Base-by-base conservation (phyloP, 2,888 invertebrate genomes). In the Melanchra persicariae region DNA sequence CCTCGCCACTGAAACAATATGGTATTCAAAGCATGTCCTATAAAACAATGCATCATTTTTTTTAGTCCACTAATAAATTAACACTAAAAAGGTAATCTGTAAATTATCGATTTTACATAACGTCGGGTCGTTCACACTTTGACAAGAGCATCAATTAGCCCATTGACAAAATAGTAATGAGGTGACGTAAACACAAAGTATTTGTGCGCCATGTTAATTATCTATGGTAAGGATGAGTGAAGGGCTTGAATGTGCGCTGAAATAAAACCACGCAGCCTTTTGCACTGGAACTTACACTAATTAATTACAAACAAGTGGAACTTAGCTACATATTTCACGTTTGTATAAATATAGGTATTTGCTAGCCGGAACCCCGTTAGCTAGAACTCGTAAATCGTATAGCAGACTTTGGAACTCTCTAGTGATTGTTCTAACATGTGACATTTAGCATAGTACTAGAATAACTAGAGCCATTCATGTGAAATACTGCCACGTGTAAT, bases 31-130 rank as follows among this genome's bases (percentile, higher is more conserved):
- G 37, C 84, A 71, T 67, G 87, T 86, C 65, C 66, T 69, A 75
- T 78, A 84, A 77, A 87, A 88, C 87, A 90, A 87, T 86, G 87
- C 86, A 84, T 88, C 62, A 84, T 87, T 88, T 89, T 91, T 91
- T 89, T 87, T 83, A 88, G 85, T 85, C 79, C 74, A 78, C 68
- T 72, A 84, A 89, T 90, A 91, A 89, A 90, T 90, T 89, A 86
- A 78, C 67, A 83, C 88, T 79, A 85, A 91, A 90, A 91, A 87
- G 91, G 91, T 77, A 86, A 85, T 86, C 86, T 82, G 83, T 87
- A 85, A 84, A 82, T 84, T 80, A 82, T 84, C 71, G 80, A 82
- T 82, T 82, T 82, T 72, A 80, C 79, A 65, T 65, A 73, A 26
- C 61, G 54, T 61, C 73, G 67, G 87, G 84, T 86, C 84, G 68